Conservation (phyloP, 2,113 vertebrate genomes). For the Argyrosomus japonicus region DNA sequence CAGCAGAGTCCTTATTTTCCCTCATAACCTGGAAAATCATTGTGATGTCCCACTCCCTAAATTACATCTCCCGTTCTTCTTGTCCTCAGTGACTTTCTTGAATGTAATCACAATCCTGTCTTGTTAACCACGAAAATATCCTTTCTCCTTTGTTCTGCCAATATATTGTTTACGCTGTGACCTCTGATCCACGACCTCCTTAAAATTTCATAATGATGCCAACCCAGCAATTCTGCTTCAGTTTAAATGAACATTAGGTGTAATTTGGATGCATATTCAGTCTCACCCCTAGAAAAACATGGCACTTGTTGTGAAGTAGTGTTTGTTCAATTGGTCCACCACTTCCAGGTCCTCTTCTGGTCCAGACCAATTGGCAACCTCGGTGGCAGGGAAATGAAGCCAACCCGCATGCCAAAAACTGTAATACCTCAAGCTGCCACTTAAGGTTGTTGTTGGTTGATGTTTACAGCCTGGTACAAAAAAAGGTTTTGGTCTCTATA, state of each 20-base stretch:
- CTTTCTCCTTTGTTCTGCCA: not conserved
- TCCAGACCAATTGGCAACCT: no score
- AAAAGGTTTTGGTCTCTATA: no score
- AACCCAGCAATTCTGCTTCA: not conserved
- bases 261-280: not conserved
- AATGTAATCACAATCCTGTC: not conserved
- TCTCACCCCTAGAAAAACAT: not conserved
- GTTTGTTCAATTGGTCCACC: no score
- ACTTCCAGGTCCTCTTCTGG: no score
- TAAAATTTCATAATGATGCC: not conserved
- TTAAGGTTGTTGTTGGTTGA: no score
- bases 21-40: slow-evolving; percentile 19
- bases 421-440: no score
- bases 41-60: not conserved
- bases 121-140: not conserved
- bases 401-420: no score
- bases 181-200: not conserved
- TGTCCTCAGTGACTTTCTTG: not conserved
- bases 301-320: not conserved
- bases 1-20: not conserved
- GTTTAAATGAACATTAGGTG: not conserved
- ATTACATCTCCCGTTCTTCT: not conserved
- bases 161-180: not conserved
- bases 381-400: no score
- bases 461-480: no score